Percentiles rank a stretch among this genome's conserved stretches.
Conservation (phyloP, 2,113 vertebrate genomes). For the Xiphias gladius region DNA sequence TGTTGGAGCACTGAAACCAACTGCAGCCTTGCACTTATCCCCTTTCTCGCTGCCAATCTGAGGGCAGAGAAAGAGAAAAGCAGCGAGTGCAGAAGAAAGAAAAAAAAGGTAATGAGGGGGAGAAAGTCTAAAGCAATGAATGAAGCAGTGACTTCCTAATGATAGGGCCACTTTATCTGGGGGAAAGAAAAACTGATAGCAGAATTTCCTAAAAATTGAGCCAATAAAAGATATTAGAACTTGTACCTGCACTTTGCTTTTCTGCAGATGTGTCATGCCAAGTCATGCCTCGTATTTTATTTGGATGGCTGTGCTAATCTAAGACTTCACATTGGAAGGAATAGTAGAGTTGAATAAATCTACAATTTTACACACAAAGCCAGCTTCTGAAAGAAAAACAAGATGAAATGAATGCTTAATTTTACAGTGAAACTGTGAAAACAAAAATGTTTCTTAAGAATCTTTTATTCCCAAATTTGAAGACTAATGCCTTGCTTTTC, state of each 20-base stretch:
- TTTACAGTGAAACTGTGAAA: slow-evolving; percentile 1
- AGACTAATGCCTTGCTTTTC: background rate
- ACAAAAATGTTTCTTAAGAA: background rate
- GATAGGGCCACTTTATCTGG: slow-evolving; percentile 67
- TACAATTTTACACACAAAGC: slow-evolving; percentile 18
- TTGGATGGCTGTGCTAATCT: slow-evolving; percentile 37
- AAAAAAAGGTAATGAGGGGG: slow-evolving; percentile 27
- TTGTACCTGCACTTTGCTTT: slow-evolving; percentile 54
- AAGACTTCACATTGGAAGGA: slow-evolving; percentile 32
- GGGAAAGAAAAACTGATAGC: slow-evolving; percentile 50
- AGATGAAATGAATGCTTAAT: background rate
- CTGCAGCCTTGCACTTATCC: slow-evolving; percentile 73
- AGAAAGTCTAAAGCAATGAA: slow-evolving; percentile 66
- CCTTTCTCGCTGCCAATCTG: slow-evolving; percentile 62
- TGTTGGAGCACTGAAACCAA: slow-evolving; percentile 70
- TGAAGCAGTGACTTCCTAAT: slow-evolving; percentile 66
- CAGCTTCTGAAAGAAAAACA: slow-evolving; percentile 7
- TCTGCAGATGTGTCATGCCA: slow-evolving; percentile 50
- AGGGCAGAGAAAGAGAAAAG: slow-evolving; percentile 47
- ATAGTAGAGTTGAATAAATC: slow-evolving; percentile 24
- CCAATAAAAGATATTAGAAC: slow-evolving; percentile 53
- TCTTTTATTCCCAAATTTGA: background rate
- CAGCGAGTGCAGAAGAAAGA: slow-evolving; percentile 27
- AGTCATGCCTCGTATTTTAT: slow-evolving; percentile 55
- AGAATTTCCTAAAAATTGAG: slow-evolving; percentile 48